Conservation (phyloP, 1,140 invertebrate species). For the Tetramorium alpestre region DNA sequence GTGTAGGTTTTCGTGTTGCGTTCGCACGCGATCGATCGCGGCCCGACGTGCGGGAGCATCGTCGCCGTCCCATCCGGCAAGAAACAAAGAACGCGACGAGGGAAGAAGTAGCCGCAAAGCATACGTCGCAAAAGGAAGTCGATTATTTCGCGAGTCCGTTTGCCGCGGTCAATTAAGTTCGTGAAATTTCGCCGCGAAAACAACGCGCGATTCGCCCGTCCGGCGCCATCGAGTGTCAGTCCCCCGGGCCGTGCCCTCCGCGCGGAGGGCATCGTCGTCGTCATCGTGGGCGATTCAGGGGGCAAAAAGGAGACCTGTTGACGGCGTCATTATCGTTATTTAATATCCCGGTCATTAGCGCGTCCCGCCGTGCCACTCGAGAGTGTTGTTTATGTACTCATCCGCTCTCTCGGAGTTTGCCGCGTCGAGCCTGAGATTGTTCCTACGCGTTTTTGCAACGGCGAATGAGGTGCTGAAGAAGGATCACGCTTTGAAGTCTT, state of each 20-base stretch:
- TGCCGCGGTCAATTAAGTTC: conserved; percentile 82
- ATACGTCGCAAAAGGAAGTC: conserved; percentile 77
- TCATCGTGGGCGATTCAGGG: conserved; percentile 68
- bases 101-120: conserved; percentile 3
- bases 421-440: conserved; percentile 73
- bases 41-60: neutral
- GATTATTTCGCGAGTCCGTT: conserved; percentile 74
- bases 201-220: conserved; percentile 34
- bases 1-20: conserved; percentile 7
- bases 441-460: conserved; percentile 73
- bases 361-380: conserved; percentile 78
- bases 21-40: conserved; percentile 42
- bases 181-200: conserved; percentile 76
- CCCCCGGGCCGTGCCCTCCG: conserved; percentile 61
- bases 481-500: conserved; percentile 62
- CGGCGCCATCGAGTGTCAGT: conserved; percentile 55
- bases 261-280: conserved; percentile 43
- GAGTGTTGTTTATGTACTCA: conserved; percentile 84
- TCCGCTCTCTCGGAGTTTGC: conserved; percentile 57
- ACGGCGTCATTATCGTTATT: conserved; percentile 85
- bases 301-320: conserved; percentile 78
- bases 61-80: conserved; percentile 13
- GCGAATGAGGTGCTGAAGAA: neutral
- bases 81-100: conserved; percentile 62
- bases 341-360: conserved; percentile 86